Conservation (phyloP, 1,140 invertebrate genomes). For the Melitaea cinxia region DNA sequence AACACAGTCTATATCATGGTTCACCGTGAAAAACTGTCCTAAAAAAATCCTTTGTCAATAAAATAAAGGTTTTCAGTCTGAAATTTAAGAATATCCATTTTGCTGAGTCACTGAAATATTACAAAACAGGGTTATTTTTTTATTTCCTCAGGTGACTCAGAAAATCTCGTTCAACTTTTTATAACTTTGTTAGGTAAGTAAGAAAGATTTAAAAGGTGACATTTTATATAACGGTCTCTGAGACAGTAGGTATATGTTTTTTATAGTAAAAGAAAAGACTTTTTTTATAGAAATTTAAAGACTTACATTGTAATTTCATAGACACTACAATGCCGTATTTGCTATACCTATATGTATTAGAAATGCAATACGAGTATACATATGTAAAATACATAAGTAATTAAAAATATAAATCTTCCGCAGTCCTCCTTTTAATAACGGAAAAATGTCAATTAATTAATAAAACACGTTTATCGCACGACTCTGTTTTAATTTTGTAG, state of each 20-base stretch:
- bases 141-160: not conserved
- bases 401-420: conserved; percentile 30
- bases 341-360: conserved; percentile 6
- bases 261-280: no score
- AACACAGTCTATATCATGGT: conserved; percentile 8
- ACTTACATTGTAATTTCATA: no score
- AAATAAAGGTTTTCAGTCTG: not conserved
- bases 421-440: conserved; percentile 10
- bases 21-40: conserved; percentile 7
- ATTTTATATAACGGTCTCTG: not conserved
- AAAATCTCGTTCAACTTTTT: not conserved
- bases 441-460: conserved; percentile 34
- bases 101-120: not conserved
- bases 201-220: not conserved
- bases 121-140: conserved; percentile 4
- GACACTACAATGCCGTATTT: conserved; percentile 8
- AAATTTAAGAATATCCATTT: not conserved
- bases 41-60: conserved; percentile 4
- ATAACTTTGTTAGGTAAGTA: not conserved
- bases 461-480: not conserved
- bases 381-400: conserved; percentile 7
- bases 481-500: not conserved
- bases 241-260: not conserved
- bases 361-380: conserved; percentile 4
- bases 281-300: no score